Base-by-base conservation (phyloP, 2,113 vertebrate species). In the Crocuta crocuta region DNA sequence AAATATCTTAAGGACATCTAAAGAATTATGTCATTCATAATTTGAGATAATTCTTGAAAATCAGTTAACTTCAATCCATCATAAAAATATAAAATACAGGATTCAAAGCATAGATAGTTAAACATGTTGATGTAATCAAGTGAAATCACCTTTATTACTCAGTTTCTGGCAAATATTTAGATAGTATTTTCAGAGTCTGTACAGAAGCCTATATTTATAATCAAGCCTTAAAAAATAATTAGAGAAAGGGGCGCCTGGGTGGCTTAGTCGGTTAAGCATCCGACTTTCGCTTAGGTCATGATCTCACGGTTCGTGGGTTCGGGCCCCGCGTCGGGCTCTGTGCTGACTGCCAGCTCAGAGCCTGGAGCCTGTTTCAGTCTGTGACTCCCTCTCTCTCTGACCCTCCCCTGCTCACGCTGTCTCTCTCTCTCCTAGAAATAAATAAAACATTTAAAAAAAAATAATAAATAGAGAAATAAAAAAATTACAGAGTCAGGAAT, bases 131-230 rank as follows among this genome's bases (percentile, higher is more conserved):
- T 63, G n/a, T 89, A 24, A 91, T 63, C 73, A 88, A 63, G 43
- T 70, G 4, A 94, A 89, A n/a, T 39, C 23, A 65, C 48, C 9
- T 16, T 89, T 74, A n/a, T 35, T 74, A 88, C 80, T 78, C 33
- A 85, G n/a, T 92, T 94, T 96, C 53, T 26, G 58, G 48, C 11
- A 93, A 80, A 39, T 91, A 91, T 58, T 86, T 91, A 73, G 55
- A 65, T 16, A 85, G 35, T 68, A 81, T 90, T 95, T 79, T 80
- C 39, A 80, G 21, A 90, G 66, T 12, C 76, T 53, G 23, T 83
- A 28, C 12, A 89, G 24, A 90, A 89, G 45, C 24, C 24, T 85
- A 9, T 43, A 76, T 65, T 91, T 94, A 84, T 76, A 92, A 95
- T 86, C 81, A 31, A 78, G 0, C 24, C 23, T 92, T 84, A 85